Base-by-base conservation (phyloP, 2,888 invertebrate genomes). In the Horisme vitalbata region DNA sequence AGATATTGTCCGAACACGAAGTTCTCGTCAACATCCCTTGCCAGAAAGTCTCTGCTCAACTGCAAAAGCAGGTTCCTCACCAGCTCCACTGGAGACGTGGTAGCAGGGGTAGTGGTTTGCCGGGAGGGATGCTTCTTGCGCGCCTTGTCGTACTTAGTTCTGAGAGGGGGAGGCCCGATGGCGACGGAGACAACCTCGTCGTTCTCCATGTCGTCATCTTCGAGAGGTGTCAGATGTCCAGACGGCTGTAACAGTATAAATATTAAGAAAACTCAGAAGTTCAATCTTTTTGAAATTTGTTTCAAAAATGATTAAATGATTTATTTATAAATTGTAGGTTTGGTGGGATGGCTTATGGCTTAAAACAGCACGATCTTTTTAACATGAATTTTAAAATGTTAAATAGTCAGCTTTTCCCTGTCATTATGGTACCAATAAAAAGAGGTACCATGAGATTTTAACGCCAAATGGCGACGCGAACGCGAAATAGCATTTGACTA, bases 1-100 rank as follows among this genome's bases (percentile, higher is more conserved):
- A 88, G 56, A 26, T 82, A 88, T 51, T 88, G 88, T n/a, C 88
- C 88, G 18, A 88, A 88, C 0, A 86, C 74, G n/a, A 86, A 87
- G 21, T 87, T 82, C 56, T 88, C 88, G n/a, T 70, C 80, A 0
- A 86, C 75, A 54, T 84, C 75, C 24, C 70, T 71, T 0, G 70
- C 64, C 5, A 88, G 8, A 7, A 88, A 75, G 31, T 88, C 87
- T 51, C 74, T 70, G 0, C 82, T 84, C 0, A 88, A 43, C 57
- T 85, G 74, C 1, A 68, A 48, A 0, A 88, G 53, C 0, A 88
- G 53, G 6, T 87, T 78, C 63, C 74, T 85, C 0, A 88, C 67
- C 0, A 88, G 52, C 14, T 65, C 69, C 0, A 71, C 57, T 0
- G 74, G 72, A 30, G 70, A 59, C 0, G 46, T n/a, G 20, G 32